Evolutionary conservation across 2,888 invertebrate species (phyloP).

Genomic region (Unio delphinus): DNA sequence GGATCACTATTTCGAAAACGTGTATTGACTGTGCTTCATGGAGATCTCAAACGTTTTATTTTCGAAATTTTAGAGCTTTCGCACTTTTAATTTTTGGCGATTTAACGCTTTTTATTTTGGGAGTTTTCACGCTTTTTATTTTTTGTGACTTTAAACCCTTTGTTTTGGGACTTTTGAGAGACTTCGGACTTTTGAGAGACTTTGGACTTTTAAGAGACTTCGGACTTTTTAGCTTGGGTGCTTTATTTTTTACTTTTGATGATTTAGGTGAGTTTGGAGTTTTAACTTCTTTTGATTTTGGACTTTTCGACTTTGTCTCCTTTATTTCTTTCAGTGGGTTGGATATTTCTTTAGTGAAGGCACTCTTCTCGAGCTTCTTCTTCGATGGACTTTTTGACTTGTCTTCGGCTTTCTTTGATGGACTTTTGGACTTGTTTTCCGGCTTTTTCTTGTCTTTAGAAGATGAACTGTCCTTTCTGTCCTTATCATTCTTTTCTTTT

Average conservation of each 20-base stretch:
- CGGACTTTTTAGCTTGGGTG: constrained; percentile 8
- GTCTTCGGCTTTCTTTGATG: constrained; percentile 3
- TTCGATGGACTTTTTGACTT: background rate
- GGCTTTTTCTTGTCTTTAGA: constrained; percentile 1
- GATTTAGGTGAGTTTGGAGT: background rate
- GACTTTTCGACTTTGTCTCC: constrained; percentile 13
- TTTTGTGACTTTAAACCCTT: constrained; percentile 19
- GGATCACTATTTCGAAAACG: too few species aligned
- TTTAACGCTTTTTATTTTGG: too few species aligned
- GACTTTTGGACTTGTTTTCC: background rate
- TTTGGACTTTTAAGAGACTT: constrained; percentile 5
- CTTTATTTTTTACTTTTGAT: background rate
- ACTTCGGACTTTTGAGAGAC: constrained; percentile 9
- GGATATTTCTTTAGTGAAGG: constrained; percentile 4
- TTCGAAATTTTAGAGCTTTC: too few species aligned
- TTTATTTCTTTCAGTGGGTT: constrained; percentile 2
- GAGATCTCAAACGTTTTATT: too few species aligned
- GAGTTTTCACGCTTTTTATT: background rate
- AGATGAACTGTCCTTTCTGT: constrained; percentile 6
- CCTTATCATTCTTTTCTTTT: constrained; percentile 11
- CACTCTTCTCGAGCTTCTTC: background rate
- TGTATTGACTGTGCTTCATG: too few species aligned
- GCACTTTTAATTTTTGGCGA: too few species aligned
- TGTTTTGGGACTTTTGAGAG: constrained; percentile 13
- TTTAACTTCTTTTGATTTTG: background rate